Conservation (phyloP, 2,113 vertebrate genomes). For the Myxocyprinus asiaticus region DNA sequence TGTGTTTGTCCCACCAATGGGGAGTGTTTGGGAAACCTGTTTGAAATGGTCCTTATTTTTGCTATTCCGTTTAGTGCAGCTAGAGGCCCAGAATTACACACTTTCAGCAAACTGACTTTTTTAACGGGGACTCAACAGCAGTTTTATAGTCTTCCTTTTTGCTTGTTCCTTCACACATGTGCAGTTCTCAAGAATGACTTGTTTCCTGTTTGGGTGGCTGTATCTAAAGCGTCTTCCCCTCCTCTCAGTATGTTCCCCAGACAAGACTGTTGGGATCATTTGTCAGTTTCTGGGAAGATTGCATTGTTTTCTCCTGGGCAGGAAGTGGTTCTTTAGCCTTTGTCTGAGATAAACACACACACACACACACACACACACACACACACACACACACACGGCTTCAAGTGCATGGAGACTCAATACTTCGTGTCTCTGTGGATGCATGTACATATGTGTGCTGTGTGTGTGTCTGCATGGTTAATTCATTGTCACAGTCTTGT, state of each 20-base stretch:
- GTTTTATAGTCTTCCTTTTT: neutral
- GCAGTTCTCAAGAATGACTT: constrained; percentile 12
- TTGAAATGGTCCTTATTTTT: too few relatives aligned
- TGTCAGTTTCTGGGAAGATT: constrained; percentile 13
- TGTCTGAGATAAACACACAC: neutral
- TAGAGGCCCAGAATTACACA: too few relatives aligned
- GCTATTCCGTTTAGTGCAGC: too few relatives aligned
- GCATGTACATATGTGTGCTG: neutral
- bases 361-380: neutral
- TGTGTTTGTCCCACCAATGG: too few relatives aligned
- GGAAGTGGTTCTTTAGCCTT: constrained; percentile 15
- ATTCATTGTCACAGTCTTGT: constrained; percentile 23
- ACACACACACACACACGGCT: neutral
- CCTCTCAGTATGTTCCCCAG: neutral
- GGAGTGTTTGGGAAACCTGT: too few relatives aligned
- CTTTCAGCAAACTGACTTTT: neutral
- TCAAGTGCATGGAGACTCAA: neutral
- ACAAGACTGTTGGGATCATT: neutral
- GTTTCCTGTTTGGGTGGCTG: constrained; percentile 33
- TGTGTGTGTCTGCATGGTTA: constrained; percentile 32
- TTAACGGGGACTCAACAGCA: neutral
- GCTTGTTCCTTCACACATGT: neutral
- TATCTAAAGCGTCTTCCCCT: constrained; percentile 14
- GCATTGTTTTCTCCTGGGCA: neutral
- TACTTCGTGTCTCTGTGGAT: neutral